Evolutionary conservation across 2,888 invertebrate genomes (phyloP).

Genomic region (Chrysopilus asiliformis): DNA sequence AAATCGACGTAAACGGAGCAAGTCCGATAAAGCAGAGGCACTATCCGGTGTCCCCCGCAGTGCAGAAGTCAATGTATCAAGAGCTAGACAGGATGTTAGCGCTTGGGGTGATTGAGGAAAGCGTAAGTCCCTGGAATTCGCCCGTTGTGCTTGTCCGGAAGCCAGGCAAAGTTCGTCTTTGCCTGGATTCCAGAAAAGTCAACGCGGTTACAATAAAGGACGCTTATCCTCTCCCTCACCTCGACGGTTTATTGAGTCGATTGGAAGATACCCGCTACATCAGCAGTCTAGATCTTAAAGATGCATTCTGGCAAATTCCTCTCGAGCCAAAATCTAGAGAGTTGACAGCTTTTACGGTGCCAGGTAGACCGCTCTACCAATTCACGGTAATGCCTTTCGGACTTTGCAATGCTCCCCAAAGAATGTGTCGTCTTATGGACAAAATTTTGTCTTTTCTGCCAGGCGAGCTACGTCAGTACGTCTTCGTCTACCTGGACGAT

Average conservation of each 20-base stretch:
- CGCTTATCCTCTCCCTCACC: constrained; percentile 19
- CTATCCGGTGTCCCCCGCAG: neutral
- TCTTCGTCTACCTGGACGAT: too few relatives aligned
- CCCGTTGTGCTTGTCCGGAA: too few relatives aligned
- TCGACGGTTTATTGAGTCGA: constrained; percentile 17
- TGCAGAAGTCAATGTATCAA: neutral
- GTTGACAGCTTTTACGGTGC: constrained; percentile 15
- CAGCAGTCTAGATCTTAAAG: constrained; percentile 18
- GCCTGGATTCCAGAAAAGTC: constrained; percentile 17
- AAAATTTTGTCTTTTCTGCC: too few relatives aligned
- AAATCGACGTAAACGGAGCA: neutral
- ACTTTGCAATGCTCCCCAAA: constrained; percentile 2
- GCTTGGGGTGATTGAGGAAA: neutral
- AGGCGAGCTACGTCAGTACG: too few relatives aligned
- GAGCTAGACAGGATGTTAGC: neutral
- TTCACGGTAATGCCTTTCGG: constrained; percentile 16
- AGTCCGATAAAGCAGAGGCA: neutral
- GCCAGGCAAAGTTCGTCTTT: constrained; percentile 14
- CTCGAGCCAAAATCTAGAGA: constrained; percentile 12
- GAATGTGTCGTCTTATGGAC: constrained; percentile 1
- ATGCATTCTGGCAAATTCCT: constrained; percentile 13
- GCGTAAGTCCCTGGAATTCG: too few relatives aligned
- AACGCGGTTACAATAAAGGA: constrained; percentile 17
- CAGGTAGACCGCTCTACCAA: constrained; percentile 11
- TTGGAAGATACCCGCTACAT: constrained; percentile 18